Evolutionary conservation across 2,113 vertebrate genomes (phyloP).

Genomic region (Athene cunicularia): DNA sequence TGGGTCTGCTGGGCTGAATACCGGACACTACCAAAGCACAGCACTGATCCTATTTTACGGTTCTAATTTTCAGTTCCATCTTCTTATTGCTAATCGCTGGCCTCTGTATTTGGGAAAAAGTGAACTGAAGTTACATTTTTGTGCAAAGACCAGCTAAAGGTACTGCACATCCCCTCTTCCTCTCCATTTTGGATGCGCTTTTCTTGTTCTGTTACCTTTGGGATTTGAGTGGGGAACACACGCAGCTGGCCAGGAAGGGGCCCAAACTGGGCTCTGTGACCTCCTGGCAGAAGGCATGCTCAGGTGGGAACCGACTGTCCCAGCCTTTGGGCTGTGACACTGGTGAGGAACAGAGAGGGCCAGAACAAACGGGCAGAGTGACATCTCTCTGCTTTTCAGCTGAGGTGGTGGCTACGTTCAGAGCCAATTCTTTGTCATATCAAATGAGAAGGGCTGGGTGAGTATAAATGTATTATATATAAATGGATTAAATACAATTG

Average conservation of each 20-base stretch:
- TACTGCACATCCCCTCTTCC: background rate
- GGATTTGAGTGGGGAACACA: background rate
- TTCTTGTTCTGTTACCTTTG: background rate
- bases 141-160: background rate
- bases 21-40: background rate
- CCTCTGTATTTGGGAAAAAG: background rate
- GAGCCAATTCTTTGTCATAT: background rate
- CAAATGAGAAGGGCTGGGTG: background rate
- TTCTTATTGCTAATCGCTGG: background rate
- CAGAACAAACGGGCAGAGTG: background rate
- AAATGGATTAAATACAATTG: background rate
- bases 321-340: background rate
- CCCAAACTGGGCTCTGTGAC: rapidly evolving
- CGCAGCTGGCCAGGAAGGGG: background rate
- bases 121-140: background rate
- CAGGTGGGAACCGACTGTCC: rapidly evolving
- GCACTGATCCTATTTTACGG: background rate
- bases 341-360: background rate
- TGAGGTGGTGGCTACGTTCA: background rate
- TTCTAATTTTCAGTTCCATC: background rate
- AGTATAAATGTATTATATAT: background rate
- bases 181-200: background rate
- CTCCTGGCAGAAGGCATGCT: background rate
- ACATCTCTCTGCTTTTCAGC: background rate
- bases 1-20: background rate